These are phyloP conservation scores for Troilus luridus DNA, from an alignment of 2,888 invertebrate species.

Conservation along the genomic window DNA sequence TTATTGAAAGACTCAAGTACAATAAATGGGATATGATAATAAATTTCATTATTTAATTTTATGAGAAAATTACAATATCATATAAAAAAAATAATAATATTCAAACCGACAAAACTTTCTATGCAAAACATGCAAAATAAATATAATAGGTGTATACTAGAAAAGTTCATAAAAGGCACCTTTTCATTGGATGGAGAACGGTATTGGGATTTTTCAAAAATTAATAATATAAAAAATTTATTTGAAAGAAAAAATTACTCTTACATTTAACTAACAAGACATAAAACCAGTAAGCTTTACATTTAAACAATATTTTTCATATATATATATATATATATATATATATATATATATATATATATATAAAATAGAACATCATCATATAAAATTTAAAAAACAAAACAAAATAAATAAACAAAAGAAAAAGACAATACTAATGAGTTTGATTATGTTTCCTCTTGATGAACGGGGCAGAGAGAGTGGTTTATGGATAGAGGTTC, in stretches of 20 bases:
- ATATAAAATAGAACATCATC: neutral
- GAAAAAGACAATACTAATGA: slow-evolving; percentile 49
- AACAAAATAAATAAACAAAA: slow-evolving; percentile 49
- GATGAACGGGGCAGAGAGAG: slow-evolving; percentile 43
- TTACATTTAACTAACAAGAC: slow-evolving; percentile 41
- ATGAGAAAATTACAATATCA: neutral
- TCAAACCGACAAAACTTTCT: slow-evolving; percentile 28
- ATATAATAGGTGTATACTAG: neutral
- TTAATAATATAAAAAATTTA: slow-evolving; percentile 28
- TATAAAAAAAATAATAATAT: neutral
- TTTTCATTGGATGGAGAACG: neutral
- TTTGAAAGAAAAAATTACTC: neutral
- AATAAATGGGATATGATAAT: too few species aligned
- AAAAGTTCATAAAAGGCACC: slow-evolving; percentile 6
- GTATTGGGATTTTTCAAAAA: slow-evolving; percentile 42
- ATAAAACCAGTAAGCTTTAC: slow-evolving; percentile 39
- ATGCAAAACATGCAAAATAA: slow-evolving; percentile 16
- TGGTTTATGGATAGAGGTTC: slow-evolving; percentile 52
- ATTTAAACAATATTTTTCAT: slow-evolving; percentile 20
- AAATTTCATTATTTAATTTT: too few species aligned
- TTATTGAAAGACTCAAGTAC: too few species aligned
- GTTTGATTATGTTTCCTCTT: slow-evolving; percentile 51
- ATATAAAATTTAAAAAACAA: slow-evolving; percentile 29
- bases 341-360: too few species aligned
- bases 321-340: too few species aligned